A percentile compares a stretch with the other conserved stretches of the same genome.
Conservation (phyloP, 2,113 vertebrate species). For the Rafetus swinhoei region DNA sequence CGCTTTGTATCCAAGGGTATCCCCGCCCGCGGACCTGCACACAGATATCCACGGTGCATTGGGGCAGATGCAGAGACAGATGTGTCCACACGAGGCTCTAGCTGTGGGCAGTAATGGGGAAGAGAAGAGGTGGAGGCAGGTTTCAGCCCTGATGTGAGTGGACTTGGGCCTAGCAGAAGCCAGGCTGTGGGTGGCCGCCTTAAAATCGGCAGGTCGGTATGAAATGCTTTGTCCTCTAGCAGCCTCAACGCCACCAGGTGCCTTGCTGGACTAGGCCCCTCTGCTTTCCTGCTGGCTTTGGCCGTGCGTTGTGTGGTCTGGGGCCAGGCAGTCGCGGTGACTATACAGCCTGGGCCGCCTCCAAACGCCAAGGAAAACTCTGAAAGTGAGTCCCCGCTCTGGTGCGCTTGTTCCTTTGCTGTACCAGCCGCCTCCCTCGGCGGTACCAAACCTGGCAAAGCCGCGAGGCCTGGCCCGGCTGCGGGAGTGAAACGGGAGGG, state of each 20-base stretch:
- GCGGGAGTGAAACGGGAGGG: background rate
- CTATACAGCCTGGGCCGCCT: background rate
- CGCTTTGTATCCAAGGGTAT: no score
- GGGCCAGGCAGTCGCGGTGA: background rate
- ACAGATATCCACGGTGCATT: no score
- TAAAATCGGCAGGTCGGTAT: background rate
- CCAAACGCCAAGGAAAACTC: background rate
- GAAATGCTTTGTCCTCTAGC: background rate
- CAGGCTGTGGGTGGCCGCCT: background rate
- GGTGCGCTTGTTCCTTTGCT: background rate
- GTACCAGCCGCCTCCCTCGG: no score
- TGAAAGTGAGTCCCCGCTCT: background rate
- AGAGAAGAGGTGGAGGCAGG: background rate
- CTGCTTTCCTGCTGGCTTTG: background rate
- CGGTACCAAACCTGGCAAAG: background rate
- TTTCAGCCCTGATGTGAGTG: background rate
- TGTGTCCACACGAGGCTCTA: no score
- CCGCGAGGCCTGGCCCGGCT: background rate
- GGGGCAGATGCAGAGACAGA: no score
- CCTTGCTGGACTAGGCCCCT: no score
- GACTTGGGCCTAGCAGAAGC: background rate
- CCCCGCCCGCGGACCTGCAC: no score
- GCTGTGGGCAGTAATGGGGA: background rate
- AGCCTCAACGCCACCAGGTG: background rate
- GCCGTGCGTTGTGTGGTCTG: background rate